Base-by-base conservation (phyloP, 2,888 invertebrate genomes). In the Lapara coniferarum region DNA sequence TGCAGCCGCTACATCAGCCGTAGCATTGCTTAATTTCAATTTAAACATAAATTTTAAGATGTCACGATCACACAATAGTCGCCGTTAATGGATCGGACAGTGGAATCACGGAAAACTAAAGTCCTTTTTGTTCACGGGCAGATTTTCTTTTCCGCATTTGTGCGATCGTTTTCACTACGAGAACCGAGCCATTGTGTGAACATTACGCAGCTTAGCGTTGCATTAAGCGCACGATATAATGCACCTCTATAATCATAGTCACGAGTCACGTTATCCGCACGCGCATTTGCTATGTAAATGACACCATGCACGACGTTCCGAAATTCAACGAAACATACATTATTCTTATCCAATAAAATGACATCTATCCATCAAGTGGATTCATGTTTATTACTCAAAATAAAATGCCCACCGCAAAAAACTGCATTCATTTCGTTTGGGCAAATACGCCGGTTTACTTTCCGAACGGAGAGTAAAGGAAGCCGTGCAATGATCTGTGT, bases 151-250 rank as follows among this genome's bases (percentile, higher is more conserved):
- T 85, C 85, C 85, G 83, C 83, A 81, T 85, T 85, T 82, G 78
- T 79, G 74, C 74, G 74, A 78, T 76, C 78, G 82, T 88, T 88
- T 88, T 88, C 85, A 85, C 85, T 84, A 70, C 77, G 80, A 81
- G 77, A 81, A 80, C 77, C 80, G 73, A 80, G 80, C 81, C 80
- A 89, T 88, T 89, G 89, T 89, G 81, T 85, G 83, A 81, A 82
- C 83, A 88, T 87, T 86, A 89, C 85, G 85, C 85, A 86, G 89
- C 78, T 81, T 76, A 82, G 82, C 81, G 82, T 86, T 86, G 84
- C 86, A 90, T 88, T 90, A 87, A 84, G 84, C 83, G 84, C 88
- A 85, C 86, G 85, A 85, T 85, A 88, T 83, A 87, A 84, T 84
- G 84, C 87, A 80, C 81, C 83, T 84, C 85, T 86, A 84, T 87